These are phyloP conservation scores for Nemopilema nomurai DNA, from an alignment of 30 jellyfish, hydroid and myxozoan genomes.

Conservation along the genomic window DNA sequence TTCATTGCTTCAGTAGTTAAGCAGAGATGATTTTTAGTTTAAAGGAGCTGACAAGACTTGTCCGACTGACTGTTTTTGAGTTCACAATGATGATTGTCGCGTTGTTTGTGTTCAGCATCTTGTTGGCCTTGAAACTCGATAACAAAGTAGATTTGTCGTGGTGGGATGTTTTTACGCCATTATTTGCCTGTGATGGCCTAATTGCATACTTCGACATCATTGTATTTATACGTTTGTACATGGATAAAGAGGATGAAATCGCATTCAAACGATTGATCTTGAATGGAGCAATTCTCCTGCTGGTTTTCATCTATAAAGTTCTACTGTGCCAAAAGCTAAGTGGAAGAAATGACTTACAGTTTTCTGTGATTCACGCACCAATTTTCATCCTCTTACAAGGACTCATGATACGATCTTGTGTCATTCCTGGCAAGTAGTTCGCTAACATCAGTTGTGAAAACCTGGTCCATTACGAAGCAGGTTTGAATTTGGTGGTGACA, in stretches of 20 bases:
- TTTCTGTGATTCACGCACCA: slow-evolving; percentile 83
- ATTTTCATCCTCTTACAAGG: slow-evolving; percentile 69
- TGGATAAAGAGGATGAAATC: slow-evolving; percentile 67
- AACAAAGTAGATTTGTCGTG: slow-evolving; percentile 58
- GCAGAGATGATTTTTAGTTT: slow-evolving; percentile 78
- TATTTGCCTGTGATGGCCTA: slow-evolving; percentile 87
- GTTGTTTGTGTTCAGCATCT: slow-evolving; percentile 59
- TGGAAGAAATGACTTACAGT: slow-evolving; percentile 67
- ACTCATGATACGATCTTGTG: slow-evolving; percentile 85
- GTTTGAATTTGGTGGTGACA: too few relatives aligned
- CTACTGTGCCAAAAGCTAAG: slow-evolving; percentile 82
- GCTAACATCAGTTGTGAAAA: not conserved
- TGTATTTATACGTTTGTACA: slow-evolving; percentile 82
- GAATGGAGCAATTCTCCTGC: slow-evolving; percentile 72
- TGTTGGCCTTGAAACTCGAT: slow-evolving; percentile 83
- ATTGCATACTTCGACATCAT: slow-evolving; percentile 90
- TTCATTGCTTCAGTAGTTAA: too few relatives aligned
- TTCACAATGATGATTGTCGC: slow-evolving; percentile 63
- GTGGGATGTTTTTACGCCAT: slow-evolving; percentile 92
- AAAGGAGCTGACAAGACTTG: slow-evolving; percentile 82
- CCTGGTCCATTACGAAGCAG: not conserved
- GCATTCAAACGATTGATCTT: slow-evolving; percentile 85
- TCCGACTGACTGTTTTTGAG: slow-evolving; percentile 82
- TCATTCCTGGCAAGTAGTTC: slow-evolving; percentile 65
- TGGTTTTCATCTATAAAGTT: slow-evolving; percentile 78